A percentile compares a stretch with the other conserved stretches of the same genome.
These are phyloP conservation scores for Lutjanus argentimaculatus DNA, from an alignment of 2,797 vertebrate species.

Conservation along the genomic window DNA sequence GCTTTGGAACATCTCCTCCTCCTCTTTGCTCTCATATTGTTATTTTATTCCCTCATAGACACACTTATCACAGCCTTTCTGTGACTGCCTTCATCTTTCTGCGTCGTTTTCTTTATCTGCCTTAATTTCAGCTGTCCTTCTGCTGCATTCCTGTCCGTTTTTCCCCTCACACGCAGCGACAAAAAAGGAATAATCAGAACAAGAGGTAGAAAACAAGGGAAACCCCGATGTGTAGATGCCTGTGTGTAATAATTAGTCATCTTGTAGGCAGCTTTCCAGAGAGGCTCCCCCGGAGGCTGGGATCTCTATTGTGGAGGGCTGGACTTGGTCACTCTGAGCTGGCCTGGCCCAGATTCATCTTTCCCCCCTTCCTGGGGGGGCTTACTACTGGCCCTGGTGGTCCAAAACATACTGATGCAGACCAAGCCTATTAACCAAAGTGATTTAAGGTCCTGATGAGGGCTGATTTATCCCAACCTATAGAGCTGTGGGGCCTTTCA, in stretches of 20 bases:
- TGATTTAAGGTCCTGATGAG: conserved; percentile 72
- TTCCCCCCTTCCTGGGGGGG: conserved; percentile 7
- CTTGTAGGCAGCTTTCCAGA: conserved; percentile 64
- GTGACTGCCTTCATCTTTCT: conserved; percentile 17
- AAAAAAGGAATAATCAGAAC: conserved; percentile 47
- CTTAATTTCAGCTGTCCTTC: conserved; percentile 25
- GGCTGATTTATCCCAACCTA: conserved; percentile 68
- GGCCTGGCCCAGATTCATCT: conserved; percentile 49
- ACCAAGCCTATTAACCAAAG: conserved; percentile 59
- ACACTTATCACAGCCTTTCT: conserved; percentile 38
- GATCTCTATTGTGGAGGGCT: conserved; percentile 58
- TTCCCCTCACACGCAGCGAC: conserved; percentile 23
- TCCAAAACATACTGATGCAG: conserved; percentile 50
- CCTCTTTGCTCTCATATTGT: conserved; percentile 43
- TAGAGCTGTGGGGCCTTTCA: conserved; percentile 56
- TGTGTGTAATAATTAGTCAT: conserved; percentile 72
- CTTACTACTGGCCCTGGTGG: conserved; percentile 46
- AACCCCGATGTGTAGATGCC: conserved; percentile 39
- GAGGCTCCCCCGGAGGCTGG: conserved; percentile 47
- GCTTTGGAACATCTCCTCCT: conserved; percentile 50
- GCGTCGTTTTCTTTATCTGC: conserved; percentile 9
- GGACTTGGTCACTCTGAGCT: conserved; percentile 48
- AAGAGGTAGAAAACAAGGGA: conserved; percentile 40
- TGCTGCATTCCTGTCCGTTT: conserved; percentile 8
- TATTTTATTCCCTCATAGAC: conserved; percentile 49